A percentile compares a stretch with the other conserved stretches of the same genome.
phyloP scores from a whole-genome alignment of 2,113 vertebrate genomes.

The Pampusana beccarii region DNA sequence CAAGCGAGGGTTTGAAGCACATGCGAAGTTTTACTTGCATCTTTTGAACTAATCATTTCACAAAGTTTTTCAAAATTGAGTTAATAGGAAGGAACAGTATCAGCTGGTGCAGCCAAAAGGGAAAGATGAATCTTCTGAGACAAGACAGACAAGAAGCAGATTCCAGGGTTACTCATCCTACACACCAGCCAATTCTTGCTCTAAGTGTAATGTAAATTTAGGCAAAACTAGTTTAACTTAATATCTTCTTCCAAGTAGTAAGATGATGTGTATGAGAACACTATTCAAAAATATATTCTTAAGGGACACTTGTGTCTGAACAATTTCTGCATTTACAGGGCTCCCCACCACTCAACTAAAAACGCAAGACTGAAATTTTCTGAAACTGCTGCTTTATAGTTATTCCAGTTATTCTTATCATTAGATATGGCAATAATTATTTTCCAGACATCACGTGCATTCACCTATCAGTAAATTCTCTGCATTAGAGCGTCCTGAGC shows the following conservation, averaged over 20 bases:
- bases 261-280: neutral
- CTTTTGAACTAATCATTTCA: neutral
- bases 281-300: neutral
- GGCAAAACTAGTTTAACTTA: neutral
- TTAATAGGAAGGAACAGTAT: neutral
- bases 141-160: neutral
- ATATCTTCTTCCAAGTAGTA: neutral
- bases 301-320: neutral
- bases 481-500: neutral
- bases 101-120: neutral
- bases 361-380: neutral
- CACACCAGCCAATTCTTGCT: neutral
- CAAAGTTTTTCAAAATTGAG: neutral
- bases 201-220: neutral
- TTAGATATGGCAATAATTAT: neutral
- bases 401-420: neutral
- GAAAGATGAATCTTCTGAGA: neutral
- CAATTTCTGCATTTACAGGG: neutral
- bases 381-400: neutral
- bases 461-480: neutral
- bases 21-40: neutral
- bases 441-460: neutral
- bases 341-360: neutral
- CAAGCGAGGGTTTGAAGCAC: rapidly evolving
- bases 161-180: neutral